Conservation (phyloP, 2,888 invertebrate species). For the Eupithecia vulgata region DNA sequence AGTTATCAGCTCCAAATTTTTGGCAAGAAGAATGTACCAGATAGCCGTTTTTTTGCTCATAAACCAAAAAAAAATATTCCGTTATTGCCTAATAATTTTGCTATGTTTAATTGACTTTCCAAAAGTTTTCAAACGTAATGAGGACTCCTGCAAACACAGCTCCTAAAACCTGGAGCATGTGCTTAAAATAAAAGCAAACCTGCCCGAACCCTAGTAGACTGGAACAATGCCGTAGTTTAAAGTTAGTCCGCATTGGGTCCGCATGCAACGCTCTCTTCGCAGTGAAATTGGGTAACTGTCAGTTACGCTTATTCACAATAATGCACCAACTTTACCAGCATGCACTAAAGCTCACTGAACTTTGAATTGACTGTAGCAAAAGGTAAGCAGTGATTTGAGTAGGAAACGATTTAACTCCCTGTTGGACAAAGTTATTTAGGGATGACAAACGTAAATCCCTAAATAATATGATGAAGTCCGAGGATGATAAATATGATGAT, state of each 20-base stretch:
- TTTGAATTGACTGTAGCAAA: neutral
- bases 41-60: neutral
- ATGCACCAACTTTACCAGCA: constrained; percentile 21
- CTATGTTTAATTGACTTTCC: neutral
- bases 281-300: constrained; percentile 29
- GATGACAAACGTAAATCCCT: neutral
- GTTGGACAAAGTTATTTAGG: neutral
- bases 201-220: constrained; percentile 8
- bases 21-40: too few species aligned
- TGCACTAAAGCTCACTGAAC: neutral
- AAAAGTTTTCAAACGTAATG: neutral
- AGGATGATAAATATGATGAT: neutral
- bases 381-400: neutral
- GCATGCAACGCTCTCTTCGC: constrained; percentile 28
- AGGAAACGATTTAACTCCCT: neutral
- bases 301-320: constrained; percentile 27
- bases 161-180: too few species aligned
- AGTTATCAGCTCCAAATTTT: neutral
- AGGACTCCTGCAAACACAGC: neutral
- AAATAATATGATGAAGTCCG: neutral
- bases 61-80: neutral
- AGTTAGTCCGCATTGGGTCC: constrained; percentile 27
- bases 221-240: constrained; percentile 24
- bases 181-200: constrained; percentile 1
- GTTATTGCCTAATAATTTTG: neutral